A percentile compares a stretch with the other conserved stretches of the same genome.
Evolutionary conservation across 2,797 vertebrate genomes (phyloP).

Genomic region (Arrhamphus sclerolepis): DNA sequence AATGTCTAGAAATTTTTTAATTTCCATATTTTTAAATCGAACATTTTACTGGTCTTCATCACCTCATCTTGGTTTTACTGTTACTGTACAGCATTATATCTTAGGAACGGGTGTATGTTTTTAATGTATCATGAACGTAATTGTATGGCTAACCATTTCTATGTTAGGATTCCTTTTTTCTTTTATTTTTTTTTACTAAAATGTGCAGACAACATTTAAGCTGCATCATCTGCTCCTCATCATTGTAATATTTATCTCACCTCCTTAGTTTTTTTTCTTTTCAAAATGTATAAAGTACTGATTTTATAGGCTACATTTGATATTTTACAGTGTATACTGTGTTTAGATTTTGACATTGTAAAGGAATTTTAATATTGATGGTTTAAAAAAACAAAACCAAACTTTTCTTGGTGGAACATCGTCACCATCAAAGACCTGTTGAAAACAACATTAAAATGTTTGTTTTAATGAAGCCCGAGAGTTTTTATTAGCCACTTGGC

Average conservation of each 20-base stretch:
- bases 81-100: conserved; percentile 53
- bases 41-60: conserved; percentile 65
- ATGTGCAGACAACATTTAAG: conserved; percentile 49
- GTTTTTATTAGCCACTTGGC: too few species aligned
- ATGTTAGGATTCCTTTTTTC: conserved; percentile 22
- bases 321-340: conserved; percentile 39
- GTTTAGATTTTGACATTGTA: conserved; percentile 36
- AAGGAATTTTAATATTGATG: not conserved
- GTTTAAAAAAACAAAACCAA: conserved; percentile 5
- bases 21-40: conserved; percentile 65
- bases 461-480: not conserved
- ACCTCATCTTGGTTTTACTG: conserved; percentile 55
- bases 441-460: conserved; percentile 50
- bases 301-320: conserved; percentile 64
- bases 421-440: conserved; percentile 38
- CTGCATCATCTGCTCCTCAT: conserved; percentile 33
- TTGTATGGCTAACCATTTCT: conserved; percentile 21
- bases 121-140: conserved; percentile 16
- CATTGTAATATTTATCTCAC: conserved; percentile 65
- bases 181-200: too few species aligned
- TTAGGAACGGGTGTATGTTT: conserved; percentile 24
- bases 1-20: conserved; percentile 68
- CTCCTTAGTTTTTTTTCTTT: conserved; percentile 50
- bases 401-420: conserved; percentile 21
- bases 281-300: conserved; percentile 50